Percentiles rank a stretch among this genome's conserved stretches.
phyloP scores from a whole-genome alignment of 1,140 invertebrate species.

The Hyles vespertilio region DNA sequence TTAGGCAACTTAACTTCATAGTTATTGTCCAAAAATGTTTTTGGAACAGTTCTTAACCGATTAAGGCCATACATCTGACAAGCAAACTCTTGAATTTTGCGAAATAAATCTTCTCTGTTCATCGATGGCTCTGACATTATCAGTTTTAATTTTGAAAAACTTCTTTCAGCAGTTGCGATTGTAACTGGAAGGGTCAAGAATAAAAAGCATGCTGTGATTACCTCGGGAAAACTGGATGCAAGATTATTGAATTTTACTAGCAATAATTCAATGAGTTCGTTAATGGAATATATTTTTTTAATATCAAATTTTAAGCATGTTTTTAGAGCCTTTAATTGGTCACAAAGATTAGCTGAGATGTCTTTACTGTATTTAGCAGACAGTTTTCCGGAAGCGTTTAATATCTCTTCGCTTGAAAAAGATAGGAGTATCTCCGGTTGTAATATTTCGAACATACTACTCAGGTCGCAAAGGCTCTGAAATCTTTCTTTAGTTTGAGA shows the following conservation, averaged over 20 bases:
- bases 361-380: conserved; percentile 27
- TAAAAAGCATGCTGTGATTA: conserved; percentile 43
- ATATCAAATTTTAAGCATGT: conserved; percentile 25
- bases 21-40: too few relatives aligned
- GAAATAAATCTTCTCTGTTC: too few relatives aligned
- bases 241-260: conserved; percentile 39
- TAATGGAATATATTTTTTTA: conserved; percentile 28
- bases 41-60: too few relatives aligned
- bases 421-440: conserved; percentile 32
- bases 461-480: conserved; percentile 26
- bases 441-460: conserved; percentile 32
- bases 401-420: conserved; percentile 30
- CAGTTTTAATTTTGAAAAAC: conserved; percentile 42
- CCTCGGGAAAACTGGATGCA: conserved; percentile 41
- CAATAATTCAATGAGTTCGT: conserved; percentile 33
- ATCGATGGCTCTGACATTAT: too few relatives aligned
- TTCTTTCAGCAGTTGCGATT: conserved; percentile 32
- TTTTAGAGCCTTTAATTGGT: conserved; percentile 26
- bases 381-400: conserved; percentile 31
- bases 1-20: too few relatives aligned
- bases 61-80: too few relatives aligned
- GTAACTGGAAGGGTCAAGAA: conserved; percentile 44
- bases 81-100: too few relatives aligned
- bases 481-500: conserved; percentile 26
- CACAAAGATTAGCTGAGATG: conserved; percentile 25